Evolutionary conservation across 2,113 vertebrate species (phyloP), one percentile per base, ranked within the genome.

Genomic region (Thamnophis sirtalis): DNA sequence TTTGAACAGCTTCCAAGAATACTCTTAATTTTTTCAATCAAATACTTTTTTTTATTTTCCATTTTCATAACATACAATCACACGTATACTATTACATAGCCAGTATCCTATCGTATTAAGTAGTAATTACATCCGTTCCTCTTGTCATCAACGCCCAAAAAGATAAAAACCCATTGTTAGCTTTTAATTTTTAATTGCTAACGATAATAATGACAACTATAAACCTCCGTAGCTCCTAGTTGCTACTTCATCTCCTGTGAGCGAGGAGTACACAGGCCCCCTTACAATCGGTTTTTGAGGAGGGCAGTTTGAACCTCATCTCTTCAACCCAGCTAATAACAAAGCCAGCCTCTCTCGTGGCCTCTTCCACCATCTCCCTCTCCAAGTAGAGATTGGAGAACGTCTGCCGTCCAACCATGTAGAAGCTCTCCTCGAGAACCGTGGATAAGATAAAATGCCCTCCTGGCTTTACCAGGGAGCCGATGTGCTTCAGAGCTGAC

Each of bases 401-500:
- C 1, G 24, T 93, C 55, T 91, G 95, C 9, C 97, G 21, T 0
- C 95, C 93, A 1, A 98, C 93, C 73, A 86, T 84, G 3, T 97
- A 97, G 93, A 93, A 97, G 51, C 93, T 97, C 8, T 96, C 95
- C 9, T 89, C 92, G 6, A 97, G 94, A 13, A 91, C 92, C 0
- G 96, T 96, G 1, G 95, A 1, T 10, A 97, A 28, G 50, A 98
- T 96, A 89, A 98, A 92, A 68, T 96, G 92, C 4, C 97, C 97
- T 5, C 97, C 96, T 0, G 94, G 97, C 92, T 94, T 97, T 5
- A 98, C 92, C 0, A 98, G 96, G 28, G 86, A 85, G 13, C 90
- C 1, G 4, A 97, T 38, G 60, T 96, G 96, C 21, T 26, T 58
- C 38, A 98, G 91, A 1, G 96, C 94, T 0, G 28, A 1, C 5